phyloP scores from a whole-genome alignment of 2,797 vertebrate genomes.

The Falco peregrinus region DNA sequence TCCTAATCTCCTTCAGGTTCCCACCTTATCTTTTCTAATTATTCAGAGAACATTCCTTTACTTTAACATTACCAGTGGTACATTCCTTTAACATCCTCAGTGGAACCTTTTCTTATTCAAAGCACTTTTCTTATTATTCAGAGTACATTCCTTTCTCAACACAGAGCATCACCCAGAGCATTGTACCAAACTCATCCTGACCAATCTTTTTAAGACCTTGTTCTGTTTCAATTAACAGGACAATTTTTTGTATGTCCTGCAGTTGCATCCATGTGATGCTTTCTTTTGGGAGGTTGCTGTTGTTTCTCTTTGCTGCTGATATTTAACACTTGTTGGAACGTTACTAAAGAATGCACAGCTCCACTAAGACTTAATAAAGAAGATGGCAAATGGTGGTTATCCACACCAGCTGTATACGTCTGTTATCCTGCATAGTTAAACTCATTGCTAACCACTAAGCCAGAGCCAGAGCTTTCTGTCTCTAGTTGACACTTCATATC shows the following conservation, averaged over 20 bases:
- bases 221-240: neutral
- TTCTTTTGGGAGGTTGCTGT: neutral
- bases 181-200: no score
- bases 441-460: neutral
- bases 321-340: neutral
- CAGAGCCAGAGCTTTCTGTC: neutral
- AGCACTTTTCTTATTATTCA: no score
- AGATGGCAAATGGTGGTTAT: neutral
- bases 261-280: neutral
- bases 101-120: no score
- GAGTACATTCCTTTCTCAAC: no score
- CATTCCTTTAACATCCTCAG: no score
- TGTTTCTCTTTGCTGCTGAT: neutral
- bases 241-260: neutral
- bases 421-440: neutral
- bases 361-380: neutral
- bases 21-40: no score
- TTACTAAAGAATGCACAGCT: neutral
- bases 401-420: neutral
- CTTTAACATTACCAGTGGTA: no score
- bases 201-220: no score
- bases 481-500: rapidly evolving
- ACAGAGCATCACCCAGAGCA: no score
- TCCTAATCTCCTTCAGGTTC: no score
- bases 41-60: no score